phyloP scores from a whole-genome alignment of 2,797 vertebrate genomes.

The Hemitrygon akajei region DNA sequence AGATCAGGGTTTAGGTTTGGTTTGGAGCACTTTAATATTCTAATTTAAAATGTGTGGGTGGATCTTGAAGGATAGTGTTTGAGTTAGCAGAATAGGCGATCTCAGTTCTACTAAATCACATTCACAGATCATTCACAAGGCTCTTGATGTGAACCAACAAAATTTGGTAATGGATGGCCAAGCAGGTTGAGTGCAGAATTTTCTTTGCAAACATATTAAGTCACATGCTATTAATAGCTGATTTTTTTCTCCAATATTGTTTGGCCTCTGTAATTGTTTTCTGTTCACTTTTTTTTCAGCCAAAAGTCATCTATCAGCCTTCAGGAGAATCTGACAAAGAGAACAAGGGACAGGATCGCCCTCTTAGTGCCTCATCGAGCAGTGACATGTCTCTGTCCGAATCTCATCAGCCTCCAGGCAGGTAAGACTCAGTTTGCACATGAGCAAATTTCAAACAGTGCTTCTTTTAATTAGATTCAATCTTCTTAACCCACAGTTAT shows the following conservation, averaged over 20 bases:
- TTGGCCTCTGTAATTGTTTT: neutral
- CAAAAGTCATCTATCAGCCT: conserved; percentile 80
- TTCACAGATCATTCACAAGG: too few relatives aligned
- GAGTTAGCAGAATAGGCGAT: neutral
- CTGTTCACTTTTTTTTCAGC: conserved; percentile 46
- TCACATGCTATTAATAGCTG: neutral
- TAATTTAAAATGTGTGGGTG: too few relatives aligned
- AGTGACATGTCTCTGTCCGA: conserved; percentile 85
- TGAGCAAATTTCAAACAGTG: neutral
- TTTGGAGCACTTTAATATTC: too few relatives aligned
- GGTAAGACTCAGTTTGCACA: neutral
- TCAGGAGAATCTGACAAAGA: conserved; percentile 98
- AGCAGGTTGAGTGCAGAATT: neutral
- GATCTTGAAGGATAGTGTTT: neutral
- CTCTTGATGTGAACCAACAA: neutral
- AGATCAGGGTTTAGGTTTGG: neutral
- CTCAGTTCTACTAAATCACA: neutral
- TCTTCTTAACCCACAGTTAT: neutral
- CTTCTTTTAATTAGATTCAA: neutral
- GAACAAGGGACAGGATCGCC: conserved; percentile 80
- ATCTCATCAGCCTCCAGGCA: conserved; percentile 51
- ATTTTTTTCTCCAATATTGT: neutral
- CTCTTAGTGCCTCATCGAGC: conserved; percentile 82
- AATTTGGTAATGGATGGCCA: neutral
- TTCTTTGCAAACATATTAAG: neutral